Base-by-base conservation (phyloP, 2,888 invertebrate genomes). In the Tetrapedia diversipes region DNA sequence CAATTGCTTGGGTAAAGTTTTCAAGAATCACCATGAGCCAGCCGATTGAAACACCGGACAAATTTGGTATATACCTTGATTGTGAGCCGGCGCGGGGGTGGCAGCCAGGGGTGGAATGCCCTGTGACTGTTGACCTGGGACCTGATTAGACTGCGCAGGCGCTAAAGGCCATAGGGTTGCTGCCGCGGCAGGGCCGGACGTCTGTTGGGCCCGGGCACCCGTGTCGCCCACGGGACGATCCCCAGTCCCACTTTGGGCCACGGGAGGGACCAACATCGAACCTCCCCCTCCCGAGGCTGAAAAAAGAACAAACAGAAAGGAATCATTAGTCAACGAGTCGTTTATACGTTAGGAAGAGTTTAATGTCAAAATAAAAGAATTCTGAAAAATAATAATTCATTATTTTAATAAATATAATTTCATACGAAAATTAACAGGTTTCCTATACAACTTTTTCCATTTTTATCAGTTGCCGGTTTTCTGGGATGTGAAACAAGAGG, bases 101-200 rank as follows among this genome's bases (percentile, higher is more conserved):
- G 90, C 88, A 56, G 90, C 90, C 67, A 90, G 82, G 63, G 90
- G 88, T 78, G 90, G 90, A 70, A 90, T 90, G 45, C 86, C 87
- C 78, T 91, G 90, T 63, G 90, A 86, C 77, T 90, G 90, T 65
- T 90, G 90, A 78, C 79, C 87, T 71, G 87, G 80, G 64, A 88
- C 68, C 72, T 89, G 89, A 87, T 86, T 90, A 83, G 92, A 91
- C 81, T 93, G 93, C 54, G 89, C 89, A 86, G 91, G 90, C 81
- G 91, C 90, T 70, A 91, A 92, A 91, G 90, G 93, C 93, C 92
- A 93, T 88, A 91, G 92, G 91, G 91, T 85, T 74, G 89, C 86
- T 74, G 88, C 85, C 73, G 89, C 87, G 78, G 88, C 87, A 69
- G 87, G 84, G 71, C 85, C 87, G 83, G 89, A 87, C 78, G 88